Percentiles rank a stretch among this genome's conserved stretches.
Evolutionary conservation across 2,888 invertebrate genomes (phyloP).

Genomic region (Abscondita cerata): DNA sequence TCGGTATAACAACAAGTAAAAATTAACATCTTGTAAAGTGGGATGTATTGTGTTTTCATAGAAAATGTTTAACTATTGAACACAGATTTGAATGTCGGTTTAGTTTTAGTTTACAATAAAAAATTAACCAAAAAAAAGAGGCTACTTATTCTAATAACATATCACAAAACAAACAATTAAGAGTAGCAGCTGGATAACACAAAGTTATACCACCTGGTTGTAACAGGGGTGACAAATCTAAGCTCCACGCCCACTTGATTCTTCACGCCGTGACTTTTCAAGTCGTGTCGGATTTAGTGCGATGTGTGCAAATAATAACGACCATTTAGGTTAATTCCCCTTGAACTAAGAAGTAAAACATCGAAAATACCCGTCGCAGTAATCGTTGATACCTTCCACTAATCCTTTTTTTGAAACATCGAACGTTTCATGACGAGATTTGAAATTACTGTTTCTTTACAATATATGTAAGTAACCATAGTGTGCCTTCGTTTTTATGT

Average conservation of each 20-base stretch:
- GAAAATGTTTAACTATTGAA: too few relatives aligned
- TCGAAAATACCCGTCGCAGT: conserved; percentile 11
- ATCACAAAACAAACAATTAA: conserved; percentile 23
- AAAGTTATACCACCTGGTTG: conserved; percentile 41
- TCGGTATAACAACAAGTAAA: too few relatives aligned
- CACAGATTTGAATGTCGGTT: too few relatives aligned
- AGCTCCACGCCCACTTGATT: conserved; percentile 60
- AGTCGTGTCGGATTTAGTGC: conserved; percentile 57
- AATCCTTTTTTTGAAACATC: conserved; percentile 7
- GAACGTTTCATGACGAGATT: conserved; percentile 1
- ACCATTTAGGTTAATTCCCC: conserved; percentile 34
- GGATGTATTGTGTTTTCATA: too few relatives aligned
- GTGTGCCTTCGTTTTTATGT: neutral
- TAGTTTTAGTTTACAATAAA: too few relatives aligned
- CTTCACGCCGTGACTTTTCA: conserved; percentile 60
- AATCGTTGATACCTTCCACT: conserved; percentile 13
- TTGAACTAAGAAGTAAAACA: conserved; percentile 23
- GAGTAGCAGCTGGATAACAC: conserved; percentile 36
- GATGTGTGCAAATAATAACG: conserved; percentile 43
- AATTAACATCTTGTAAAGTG: too few relatives aligned
- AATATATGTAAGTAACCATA: too few relatives aligned
- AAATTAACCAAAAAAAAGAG: neutral
- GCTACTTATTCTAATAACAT: neutral
- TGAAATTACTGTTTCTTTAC: too few relatives aligned
- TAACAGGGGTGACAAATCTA: conserved; percentile 57